A percentile compares a stretch with the other conserved stretches of the same genome.
These are phyloP conservation scores for Brachionus sp. DNA, from an alignment of 1,140 invertebrate genomes.

Conservation along the genomic window DNA sequence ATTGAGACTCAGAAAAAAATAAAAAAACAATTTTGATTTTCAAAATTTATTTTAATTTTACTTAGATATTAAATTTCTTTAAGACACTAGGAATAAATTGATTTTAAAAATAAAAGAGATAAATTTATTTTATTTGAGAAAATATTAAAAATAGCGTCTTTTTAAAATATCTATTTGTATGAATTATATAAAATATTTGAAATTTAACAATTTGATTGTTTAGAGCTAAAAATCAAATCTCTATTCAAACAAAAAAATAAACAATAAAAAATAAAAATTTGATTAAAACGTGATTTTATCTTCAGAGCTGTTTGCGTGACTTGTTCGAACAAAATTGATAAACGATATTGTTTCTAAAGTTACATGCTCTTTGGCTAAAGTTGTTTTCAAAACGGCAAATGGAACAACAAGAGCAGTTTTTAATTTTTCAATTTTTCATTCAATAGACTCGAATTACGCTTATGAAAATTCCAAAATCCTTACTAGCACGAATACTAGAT, in stretches of 20 bases:
- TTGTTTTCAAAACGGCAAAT: neutral
- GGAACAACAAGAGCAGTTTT: neutral
- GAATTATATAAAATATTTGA: neutral
- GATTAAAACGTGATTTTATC: conserved; percentile 38
- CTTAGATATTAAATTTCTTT: too few species aligned
- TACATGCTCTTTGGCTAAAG: conserved; percentile 12
- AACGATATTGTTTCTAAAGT: conserved; percentile 10
- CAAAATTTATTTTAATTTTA: neutral
- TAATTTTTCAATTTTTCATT: conserved; percentile 31
- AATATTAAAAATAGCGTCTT: too few species aligned
- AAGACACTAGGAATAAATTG: too few species aligned
- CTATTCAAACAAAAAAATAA: conserved; percentile 1
- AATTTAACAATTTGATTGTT: neutral
- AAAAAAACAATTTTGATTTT: too few species aligned
- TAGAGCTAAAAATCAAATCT: conserved; percentile 11
- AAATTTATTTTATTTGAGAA: too few species aligned
- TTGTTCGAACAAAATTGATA: neutral
- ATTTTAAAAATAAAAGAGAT: too few species aligned
- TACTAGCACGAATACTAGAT: conserved; percentile 12
- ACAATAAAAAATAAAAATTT: conserved; percentile 22
- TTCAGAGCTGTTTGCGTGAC: neutral
- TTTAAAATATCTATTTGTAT: neutral
- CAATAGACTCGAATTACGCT: conserved; percentile 8
- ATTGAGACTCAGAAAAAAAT: too few species aligned
- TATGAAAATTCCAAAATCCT: neutral